phyloP scores from a whole-genome alignment of 1,140 invertebrate species.

The Papilio aristodemus region DNA sequence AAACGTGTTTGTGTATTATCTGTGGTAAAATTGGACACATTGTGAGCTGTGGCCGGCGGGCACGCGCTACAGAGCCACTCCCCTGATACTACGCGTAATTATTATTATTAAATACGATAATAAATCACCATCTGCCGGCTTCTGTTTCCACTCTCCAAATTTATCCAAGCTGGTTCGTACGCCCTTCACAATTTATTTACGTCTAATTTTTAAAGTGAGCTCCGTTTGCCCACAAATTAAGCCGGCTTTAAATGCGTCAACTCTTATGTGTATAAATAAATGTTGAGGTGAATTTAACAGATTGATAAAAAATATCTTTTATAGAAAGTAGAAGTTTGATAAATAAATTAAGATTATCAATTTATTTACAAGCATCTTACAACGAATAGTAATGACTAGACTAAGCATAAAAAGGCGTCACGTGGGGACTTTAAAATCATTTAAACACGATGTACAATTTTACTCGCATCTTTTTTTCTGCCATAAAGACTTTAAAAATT shows the following conservation, averaged over 20 bases:
- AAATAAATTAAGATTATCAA: too few species aligned
- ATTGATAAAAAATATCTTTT: neutral
- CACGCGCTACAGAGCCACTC: conserved; percentile 51
- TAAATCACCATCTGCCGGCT: conserved; percentile 74
- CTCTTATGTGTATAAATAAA: conserved; percentile 1
- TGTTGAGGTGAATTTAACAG: neutral
- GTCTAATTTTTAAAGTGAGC: conserved; percentile 41
- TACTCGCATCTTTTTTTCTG: too few species aligned
- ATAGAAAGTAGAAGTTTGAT: too few species aligned
- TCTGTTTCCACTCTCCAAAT: conserved; percentile 70
- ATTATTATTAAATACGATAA: conserved; percentile 76
- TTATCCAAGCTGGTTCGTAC: conserved; percentile 49
- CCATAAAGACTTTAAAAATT: too few species aligned
- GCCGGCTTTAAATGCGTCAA: neutral
- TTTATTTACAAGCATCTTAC: too few species aligned
- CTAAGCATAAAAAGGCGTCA: too few species aligned
- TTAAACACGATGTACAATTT: too few species aligned
- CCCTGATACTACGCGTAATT: conserved; percentile 58
- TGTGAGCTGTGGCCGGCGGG: conserved; percentile 3
- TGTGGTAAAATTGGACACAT: conserved; percentile 24
- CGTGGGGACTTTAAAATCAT: too few species aligned
- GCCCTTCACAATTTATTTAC: conserved; percentile 47
- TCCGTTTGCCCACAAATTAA: conserved; percentile 31
- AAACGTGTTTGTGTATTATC: conserved; percentile 26
- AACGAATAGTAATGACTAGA: too few species aligned